These are phyloP conservation scores for Pocota personata DNA, from an alignment of 2,888 invertebrate species.

Conservation along the genomic window DNA sequence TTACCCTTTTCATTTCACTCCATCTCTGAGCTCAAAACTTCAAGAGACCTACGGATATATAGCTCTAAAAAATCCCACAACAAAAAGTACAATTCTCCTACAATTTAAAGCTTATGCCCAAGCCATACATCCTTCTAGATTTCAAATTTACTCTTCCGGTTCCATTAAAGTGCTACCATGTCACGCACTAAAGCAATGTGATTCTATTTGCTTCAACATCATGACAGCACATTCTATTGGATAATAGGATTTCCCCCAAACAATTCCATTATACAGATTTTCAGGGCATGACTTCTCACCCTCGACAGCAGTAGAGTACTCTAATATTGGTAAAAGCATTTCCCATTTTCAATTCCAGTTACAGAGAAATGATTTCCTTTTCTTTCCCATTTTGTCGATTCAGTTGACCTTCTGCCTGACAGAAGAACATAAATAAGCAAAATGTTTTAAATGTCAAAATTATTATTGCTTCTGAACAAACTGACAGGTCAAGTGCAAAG, in stretches of 20 bases:
- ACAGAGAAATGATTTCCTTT: neutral
- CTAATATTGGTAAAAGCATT: slow-evolving; percentile 32
- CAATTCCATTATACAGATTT: slow-evolving; percentile 18
- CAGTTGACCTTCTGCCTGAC: slow-evolving; percentile 7
- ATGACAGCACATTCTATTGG: slow-evolving; percentile 12
- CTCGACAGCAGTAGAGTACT: neutral
- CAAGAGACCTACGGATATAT: too few relatives aligned
- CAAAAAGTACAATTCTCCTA: neutral
- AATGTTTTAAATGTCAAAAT: neutral
- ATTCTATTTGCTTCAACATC: neutral
- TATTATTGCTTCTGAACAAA: neutral
- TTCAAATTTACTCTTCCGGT: neutral
- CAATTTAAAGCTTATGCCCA: neutral
- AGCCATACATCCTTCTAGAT: too few relatives aligned
- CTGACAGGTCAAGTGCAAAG: neutral
- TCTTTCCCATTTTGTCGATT: neutral
- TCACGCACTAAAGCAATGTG: neutral
- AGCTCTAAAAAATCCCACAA: too few relatives aligned
- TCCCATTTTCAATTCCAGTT: neutral
- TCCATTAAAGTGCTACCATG: neutral
- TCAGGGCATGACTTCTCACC: neutral
- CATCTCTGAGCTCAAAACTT: too few relatives aligned
- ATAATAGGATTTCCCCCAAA: slow-evolving; percentile 25
- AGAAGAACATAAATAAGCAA: neutral
- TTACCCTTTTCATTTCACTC: too few relatives aligned